phyloP scores from a whole-genome alignment of 2,113 vertebrate species.

The Hystrix brachyura region DNA sequence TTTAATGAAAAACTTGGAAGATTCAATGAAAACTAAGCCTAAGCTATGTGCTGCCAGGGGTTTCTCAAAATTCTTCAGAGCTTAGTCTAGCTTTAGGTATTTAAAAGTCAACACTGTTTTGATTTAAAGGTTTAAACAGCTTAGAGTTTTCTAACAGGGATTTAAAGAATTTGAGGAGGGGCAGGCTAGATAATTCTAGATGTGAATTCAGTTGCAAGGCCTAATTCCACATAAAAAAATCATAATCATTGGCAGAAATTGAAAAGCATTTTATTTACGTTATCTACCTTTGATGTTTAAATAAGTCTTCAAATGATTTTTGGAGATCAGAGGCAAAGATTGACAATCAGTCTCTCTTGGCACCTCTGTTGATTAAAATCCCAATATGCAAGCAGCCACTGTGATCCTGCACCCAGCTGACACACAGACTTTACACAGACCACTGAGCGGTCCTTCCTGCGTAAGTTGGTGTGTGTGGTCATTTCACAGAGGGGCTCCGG shows the following conservation, averaged over 20 bases:
- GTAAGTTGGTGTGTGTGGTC: rapidly evolving
- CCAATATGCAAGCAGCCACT: not conserved
- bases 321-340: slow-evolving; percentile 4
- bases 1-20: slow-evolving; percentile 74
- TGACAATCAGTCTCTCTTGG: not conserved
- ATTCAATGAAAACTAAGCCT: slow-evolving; percentile 70
- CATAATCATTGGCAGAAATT: slow-evolving; percentile 56
- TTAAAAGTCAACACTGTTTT: slow-evolving; percentile 71
- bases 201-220: slow-evolving; percentile 62
- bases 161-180: slow-evolving; percentile 51
- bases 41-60: slow-evolving; percentile 6
- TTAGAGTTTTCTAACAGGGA: slow-evolving; percentile 25
- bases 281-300: slow-evolving; percentile 67
- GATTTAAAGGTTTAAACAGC: slow-evolving; percentile 73
- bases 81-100: slow-evolving; percentile 73
- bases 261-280: slow-evolving; percentile 39
- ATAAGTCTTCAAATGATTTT: slow-evolving; percentile 52
- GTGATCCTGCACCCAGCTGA: not conserved
- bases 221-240: slow-evolving; percentile 42
- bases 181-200: slow-evolving; percentile 55
- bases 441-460: not conserved
- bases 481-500: not conserved
- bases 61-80: slow-evolving; percentile 62
- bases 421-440: too few relatives aligned
- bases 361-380: not conserved